Conservation (phyloP, 2,888 invertebrate species). For the Callyntrura sp. region DNA sequence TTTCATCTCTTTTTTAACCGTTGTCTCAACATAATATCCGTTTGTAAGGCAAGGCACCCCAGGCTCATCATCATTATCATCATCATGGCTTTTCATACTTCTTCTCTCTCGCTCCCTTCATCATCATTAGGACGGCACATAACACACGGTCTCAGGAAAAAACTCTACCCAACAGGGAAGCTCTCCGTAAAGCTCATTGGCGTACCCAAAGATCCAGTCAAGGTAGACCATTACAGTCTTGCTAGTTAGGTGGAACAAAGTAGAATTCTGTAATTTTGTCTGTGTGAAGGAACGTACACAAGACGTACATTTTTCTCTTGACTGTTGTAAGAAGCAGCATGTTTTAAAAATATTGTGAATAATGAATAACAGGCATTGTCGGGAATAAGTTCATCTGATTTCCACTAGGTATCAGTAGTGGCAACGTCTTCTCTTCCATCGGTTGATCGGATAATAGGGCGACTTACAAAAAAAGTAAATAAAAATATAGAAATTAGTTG, state of each 20-base stretch:
- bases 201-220: constrained; percentile 44
- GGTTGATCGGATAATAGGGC: neutral
- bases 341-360: neutral
- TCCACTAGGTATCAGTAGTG: constrained; percentile 50
- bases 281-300: neutral
- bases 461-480: too few species aligned
- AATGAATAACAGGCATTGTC: neutral
- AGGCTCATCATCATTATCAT: constrained; percentile 34
- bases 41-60: constrained; percentile 10
- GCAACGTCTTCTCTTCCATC: neutral
- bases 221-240: neutral
- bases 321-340: too few species aligned
- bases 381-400: neutral
- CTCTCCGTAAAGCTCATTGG: constrained; percentile 53
- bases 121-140: neutral
- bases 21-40: too few species aligned
- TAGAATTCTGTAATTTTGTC: neutral
- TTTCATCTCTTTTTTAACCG: too few species aligned
- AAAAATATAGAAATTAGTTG: too few species aligned
- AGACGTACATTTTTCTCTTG: too few species aligned
- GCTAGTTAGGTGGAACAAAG: neutral
- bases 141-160: neutral
- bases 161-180: constrained; percentile 8
- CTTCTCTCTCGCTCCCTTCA: neutral
- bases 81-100: neutral